Percentiles rank a stretch among this genome's conserved stretches.
These are phyloP conservation scores for Adrianichthys oophorus DNA, from an alignment of 2,797 vertebrate species.

Conservation along the genomic window DNA sequence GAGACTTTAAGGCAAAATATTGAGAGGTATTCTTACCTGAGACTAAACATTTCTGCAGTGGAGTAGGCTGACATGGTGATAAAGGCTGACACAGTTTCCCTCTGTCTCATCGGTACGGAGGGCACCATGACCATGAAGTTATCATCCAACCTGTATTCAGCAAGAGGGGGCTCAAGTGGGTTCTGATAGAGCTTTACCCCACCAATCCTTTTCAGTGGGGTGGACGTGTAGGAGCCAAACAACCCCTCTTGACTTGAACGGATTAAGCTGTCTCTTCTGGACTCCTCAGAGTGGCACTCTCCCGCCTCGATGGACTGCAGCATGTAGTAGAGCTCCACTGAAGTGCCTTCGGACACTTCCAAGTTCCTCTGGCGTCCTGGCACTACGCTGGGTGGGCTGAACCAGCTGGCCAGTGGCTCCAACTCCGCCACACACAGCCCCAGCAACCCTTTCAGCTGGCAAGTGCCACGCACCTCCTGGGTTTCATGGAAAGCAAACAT, in stretches of 20 bases:
- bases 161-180: constrained; percentile 77
- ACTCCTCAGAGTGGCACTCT: constrained; percentile 80
- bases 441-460: constrained; percentile 78
- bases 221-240: constrained; percentile 74
- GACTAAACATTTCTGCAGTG: constrained; percentile 88
- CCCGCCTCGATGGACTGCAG: constrained; percentile 72
- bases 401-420: constrained; percentile 81
- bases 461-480: constrained; percentile 82
- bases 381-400: constrained; percentile 79
- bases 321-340: constrained; percentile 83
- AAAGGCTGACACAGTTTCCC: constrained; percentile 85
- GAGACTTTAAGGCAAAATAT: constrained; percentile 5
- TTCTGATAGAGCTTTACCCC: constrained; percentile 81
- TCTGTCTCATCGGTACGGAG: constrained; percentile 84
- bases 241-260: constrained; percentile 84
- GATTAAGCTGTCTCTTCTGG: constrained; percentile 82
- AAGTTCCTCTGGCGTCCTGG: constrained; percentile 79
- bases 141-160: constrained; percentile 84
- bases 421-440: constrained; percentile 83
- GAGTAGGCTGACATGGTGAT: constrained; percentile 83
- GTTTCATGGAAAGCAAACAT: constrained; percentile 87
- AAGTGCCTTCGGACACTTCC: constrained; percentile 75
- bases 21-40: constrained; percentile 82
- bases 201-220: constrained; percentile 86
- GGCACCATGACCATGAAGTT: constrained; percentile 88